Evolutionary conservation across 1,140 invertebrate genomes (phyloP).

Genomic region (Campoletis sonorensis): DNA sequence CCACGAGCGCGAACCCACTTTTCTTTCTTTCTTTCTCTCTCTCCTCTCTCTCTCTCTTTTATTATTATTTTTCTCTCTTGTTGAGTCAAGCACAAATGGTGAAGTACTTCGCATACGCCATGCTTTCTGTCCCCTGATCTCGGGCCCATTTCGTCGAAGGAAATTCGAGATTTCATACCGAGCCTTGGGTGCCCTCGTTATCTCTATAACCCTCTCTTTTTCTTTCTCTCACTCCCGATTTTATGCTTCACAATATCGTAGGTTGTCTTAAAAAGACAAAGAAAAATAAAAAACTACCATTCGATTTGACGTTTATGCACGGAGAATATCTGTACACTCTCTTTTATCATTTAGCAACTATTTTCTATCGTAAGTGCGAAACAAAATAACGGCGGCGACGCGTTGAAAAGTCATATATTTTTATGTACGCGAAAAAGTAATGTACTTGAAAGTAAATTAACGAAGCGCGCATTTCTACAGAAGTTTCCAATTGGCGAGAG

Average conservation of each 20-base stretch:
- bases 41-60: background rate
- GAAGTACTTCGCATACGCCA: background rate
- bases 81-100: background rate
- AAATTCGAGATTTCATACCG: conserved; percentile 30
- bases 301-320: background rate
- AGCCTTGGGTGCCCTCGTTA: conserved; percentile 5
- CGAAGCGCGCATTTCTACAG: too few species aligned
- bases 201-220: background rate
- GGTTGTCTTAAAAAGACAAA: background rate
- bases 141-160: conserved; percentile 32
- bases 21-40: background rate
- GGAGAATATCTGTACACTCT: too few species aligned
- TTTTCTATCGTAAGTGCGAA: too few species aligned
- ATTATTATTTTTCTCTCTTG: background rate
- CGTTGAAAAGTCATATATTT: too few species aligned
- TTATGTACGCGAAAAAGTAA: too few species aligned
- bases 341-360: too few species aligned
- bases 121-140: background rate
- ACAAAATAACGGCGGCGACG: too few species aligned
- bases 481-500: too few species aligned
- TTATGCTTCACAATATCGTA: background rate
- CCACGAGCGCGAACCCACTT: conserved; percentile 18
- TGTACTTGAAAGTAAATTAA: too few species aligned
- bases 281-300: background rate
- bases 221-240: background rate